These are phyloP conservation scores for Oreochromis niloticus DNA, from an alignment of 2,113 vertebrate genomes.

Conservation along the genomic window DNA sequence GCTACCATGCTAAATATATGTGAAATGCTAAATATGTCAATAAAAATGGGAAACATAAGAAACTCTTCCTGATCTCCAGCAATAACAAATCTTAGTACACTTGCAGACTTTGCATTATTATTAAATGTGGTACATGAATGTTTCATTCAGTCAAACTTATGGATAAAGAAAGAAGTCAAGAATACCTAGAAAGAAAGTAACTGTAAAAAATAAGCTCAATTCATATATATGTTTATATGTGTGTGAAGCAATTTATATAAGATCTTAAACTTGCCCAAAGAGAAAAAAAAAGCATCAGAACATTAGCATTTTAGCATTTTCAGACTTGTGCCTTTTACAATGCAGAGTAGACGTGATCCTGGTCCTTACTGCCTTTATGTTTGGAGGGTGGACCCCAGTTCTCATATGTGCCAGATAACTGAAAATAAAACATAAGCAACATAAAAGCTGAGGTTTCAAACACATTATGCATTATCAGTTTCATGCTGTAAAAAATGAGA, in stretches of 20 bases:
- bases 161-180: too few species aligned
- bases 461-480: neutral
- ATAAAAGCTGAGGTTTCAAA: neutral
- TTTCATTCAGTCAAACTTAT: too few species aligned
- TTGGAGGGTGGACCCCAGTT: neutral
- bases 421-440: neutral
- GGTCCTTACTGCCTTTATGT: neutral
- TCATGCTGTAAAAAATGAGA: neutral
- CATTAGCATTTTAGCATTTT: neutral
- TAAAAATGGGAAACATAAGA: too few species aligned
- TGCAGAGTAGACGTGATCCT: neutral
- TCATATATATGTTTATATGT: neutral
- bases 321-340: neutral
- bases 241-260: too few species aligned
- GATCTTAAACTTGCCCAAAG: neutral
- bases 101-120: too few species aligned
- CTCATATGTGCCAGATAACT: neutral
- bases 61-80: too few species aligned
- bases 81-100: too few species aligned
- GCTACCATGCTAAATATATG: too few species aligned
- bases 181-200: too few species aligned
- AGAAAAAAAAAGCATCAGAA: too few species aligned
- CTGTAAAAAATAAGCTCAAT: neutral
- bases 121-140: too few species aligned
- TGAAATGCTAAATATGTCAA: too few species aligned